These are phyloP conservation scores for Poeciliopsis turneri DNA, from an alignment of 2,797 vertebrate genomes.

Conservation along the genomic window DNA sequence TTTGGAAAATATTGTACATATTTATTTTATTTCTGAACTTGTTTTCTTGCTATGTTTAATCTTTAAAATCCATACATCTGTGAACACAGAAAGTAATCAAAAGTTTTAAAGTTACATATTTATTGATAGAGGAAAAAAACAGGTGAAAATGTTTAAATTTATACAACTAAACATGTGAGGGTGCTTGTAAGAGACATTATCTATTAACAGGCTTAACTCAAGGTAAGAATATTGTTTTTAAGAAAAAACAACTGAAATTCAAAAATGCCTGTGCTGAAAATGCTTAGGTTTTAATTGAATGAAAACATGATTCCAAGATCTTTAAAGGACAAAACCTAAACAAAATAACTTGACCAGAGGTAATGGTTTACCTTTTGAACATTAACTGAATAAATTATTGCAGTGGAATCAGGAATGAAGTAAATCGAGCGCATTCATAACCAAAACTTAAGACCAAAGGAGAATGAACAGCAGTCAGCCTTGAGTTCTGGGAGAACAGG, in stretches of 20 bases:
- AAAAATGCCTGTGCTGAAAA: neutral
- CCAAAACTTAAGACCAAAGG: neutral
- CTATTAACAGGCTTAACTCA: neutral
- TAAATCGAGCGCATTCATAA: neutral
- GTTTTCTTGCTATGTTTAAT: slow-evolving; percentile 20
- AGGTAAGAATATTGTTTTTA: neutral
- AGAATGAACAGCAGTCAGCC: neutral
- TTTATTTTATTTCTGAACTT: neutral
- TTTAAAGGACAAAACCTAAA: neutral
- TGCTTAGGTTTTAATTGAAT: neutral
- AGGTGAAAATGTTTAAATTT: neutral
- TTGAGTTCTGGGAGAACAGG: neutral
- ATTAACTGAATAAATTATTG: neutral
- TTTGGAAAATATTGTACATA: neutral
- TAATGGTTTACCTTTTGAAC: neutral
- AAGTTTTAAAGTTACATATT: neutral
- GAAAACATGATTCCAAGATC: neutral
- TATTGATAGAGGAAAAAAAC: neutral
- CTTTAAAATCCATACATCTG: slow-evolving; percentile 14
- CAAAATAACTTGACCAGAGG: neutral
- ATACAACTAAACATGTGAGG: neutral
- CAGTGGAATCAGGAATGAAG: neutral
- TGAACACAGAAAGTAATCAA: neutral
- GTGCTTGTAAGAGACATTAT: neutral
- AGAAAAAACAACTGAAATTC: neutral